These are phyloP conservation scores for Oreotragus oreotragus DNA, from an alignment of 2,113 vertebrate genomes.

Conservation along the genomic window DNA sequence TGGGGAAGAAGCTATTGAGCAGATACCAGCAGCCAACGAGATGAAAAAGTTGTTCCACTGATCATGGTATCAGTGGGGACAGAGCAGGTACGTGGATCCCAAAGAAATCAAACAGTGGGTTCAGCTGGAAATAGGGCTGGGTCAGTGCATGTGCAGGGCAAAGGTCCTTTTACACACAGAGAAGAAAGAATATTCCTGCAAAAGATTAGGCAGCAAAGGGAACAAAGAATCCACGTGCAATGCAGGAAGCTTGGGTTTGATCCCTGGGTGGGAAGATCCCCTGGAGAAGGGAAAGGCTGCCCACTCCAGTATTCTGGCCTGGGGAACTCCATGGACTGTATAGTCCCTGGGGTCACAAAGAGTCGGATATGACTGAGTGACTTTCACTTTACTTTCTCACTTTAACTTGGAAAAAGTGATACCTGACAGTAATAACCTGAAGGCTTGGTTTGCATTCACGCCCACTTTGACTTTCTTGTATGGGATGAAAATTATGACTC, in stretches of 20 bases:
- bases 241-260: neutral
- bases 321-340: neutral
- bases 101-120: neutral
- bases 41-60: neutral
- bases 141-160: neutral
- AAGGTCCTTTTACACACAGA: neutral
- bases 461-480: neutral
- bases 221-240: neutral
- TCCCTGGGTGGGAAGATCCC: neutral
- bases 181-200: neutral
- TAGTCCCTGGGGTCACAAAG: neutral
- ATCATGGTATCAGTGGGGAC: too few relatives aligned
- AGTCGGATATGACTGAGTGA: neutral
- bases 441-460: fast-evolving
- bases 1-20: neutral
- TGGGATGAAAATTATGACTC: neutral
- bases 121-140: neutral
- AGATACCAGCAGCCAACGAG: neutral
- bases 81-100: neutral
- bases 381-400: neutral
- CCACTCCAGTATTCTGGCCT: neutral
- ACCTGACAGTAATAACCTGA: neutral
- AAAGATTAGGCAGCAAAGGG: neutral
- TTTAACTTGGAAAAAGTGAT: neutral
- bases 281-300: neutral